Evolutionary conservation across 2,888 invertebrate genomes (phyloP), one percentile per base, ranked within the genome.

Genomic region (Limenitis camilla): DNA sequence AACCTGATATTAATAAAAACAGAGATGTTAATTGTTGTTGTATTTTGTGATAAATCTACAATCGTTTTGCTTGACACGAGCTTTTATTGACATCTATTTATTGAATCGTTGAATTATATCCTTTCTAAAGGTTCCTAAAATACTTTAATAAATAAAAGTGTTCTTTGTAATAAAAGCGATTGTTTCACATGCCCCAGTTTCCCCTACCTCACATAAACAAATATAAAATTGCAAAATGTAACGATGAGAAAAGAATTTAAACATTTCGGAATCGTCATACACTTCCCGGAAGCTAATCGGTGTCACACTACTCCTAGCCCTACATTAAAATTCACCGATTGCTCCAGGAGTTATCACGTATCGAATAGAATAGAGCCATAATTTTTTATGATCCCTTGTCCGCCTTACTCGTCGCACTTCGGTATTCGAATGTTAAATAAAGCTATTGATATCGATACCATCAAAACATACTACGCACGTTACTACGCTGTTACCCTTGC

Each of bases 301-400:
- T 81, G 81, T 79, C 82, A 71, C 68, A 72, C 69, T 70, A 72
- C 71, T 69, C 61, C 65, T 66, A 73, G 69, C 76, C 79, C 79
- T 77, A 74, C 78, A 85, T 87, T 87, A 85, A 78, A 78, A 87
- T 87, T 81, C 86, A 82, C 71, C 63, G 71, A 72, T 76, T 79
- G 77, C 76, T 76, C 76, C 78, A 74, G 77, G 80, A 81, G 77
- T 81, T 77, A 83, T 81, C 85, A 87, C 87, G 87, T 87, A 83
- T 75, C 76, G 79, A 84, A 87, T 84, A 86, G 84, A 87, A 87
- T 87, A 80, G 86, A 84, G 72, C 76, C 72, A 82, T 87, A 81
- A 87, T 83, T 79, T 85, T 87, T 87, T 80, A 87, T 76, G 78
- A 85, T 74, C 87, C 78, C 85, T 87, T 87, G 87, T 87, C 71